A percentile compares a stretch with the other conserved stretches of the same genome.
Evolutionary conservation across 2,888 invertebrate species (phyloP).

Genomic region (Leptura quadrifasciata): DNA sequence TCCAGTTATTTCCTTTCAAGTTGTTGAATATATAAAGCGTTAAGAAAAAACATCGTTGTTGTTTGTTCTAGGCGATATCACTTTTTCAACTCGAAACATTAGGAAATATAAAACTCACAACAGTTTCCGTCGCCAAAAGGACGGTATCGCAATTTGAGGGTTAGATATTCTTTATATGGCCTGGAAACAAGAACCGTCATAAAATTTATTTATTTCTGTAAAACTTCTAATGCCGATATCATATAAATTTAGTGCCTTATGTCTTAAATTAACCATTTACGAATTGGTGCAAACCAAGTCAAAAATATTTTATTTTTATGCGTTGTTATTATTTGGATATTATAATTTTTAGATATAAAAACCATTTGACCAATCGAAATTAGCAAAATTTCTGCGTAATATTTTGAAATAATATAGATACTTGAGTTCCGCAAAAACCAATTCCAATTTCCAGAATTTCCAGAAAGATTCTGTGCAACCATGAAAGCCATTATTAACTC

Average conservation of each 20-base stretch:
- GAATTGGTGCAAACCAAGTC: neutral
- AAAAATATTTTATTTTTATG: neutral
- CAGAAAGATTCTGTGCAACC: no score
- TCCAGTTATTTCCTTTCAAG: no score
- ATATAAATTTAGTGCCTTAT: neutral
- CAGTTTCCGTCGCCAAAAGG: constrained; percentile 5
- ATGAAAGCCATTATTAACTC: no score
- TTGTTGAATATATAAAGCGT: neutral
- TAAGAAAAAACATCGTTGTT: neutral
- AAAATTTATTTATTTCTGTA: constrained; percentile 11
- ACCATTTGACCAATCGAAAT: no score
- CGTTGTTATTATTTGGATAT: no score
- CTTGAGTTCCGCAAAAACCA: no score
- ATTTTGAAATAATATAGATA: no score
- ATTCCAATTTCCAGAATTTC: no score
- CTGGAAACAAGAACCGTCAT: constrained; percentile 25
- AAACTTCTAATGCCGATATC: constrained; percentile 12
- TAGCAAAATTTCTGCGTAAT: no score
- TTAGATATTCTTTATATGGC: constrained; percentile 25
- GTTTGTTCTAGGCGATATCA: constrained; percentile 11
- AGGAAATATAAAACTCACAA: constrained; percentile 29
- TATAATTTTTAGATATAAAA: no score
- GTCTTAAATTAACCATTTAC: neutral
- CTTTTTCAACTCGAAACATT: constrained; percentile 21
- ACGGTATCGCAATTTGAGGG: constrained; percentile 14